phyloP scores from a whole-genome alignment of 92 coral and sea anemone species.

The Phenganax stokvisi region DNA sequence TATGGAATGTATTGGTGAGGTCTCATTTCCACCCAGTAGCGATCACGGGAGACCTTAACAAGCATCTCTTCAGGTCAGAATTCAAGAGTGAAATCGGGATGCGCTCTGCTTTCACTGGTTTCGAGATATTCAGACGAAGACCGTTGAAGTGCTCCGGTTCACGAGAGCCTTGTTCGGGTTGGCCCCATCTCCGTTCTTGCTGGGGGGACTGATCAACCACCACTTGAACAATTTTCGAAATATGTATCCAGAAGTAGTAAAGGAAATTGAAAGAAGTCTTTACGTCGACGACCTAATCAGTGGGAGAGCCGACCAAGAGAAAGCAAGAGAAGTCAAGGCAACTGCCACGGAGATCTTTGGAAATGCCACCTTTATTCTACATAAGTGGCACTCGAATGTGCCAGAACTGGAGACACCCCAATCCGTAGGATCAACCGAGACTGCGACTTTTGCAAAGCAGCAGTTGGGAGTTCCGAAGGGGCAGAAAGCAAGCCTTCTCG shows the following conservation, averaged over 20 bases:
- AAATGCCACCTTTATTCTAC: conserved; percentile 46
- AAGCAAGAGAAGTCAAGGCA: conserved; percentile 47
- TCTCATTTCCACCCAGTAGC: conserved; percentile 31
- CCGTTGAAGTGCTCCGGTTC: conserved; percentile 8
- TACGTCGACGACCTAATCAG: conserved; percentile 61
- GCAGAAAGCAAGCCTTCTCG: conserved; percentile 11
- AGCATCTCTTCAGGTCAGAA: conserved; percentile 30
- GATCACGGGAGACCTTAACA: conserved; percentile 30
- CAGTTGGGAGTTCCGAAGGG: conserved; percentile 41
- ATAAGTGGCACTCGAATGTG: conserved; percentile 61
- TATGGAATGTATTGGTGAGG: conserved; percentile 35
- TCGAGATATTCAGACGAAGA: conserved; percentile 2
- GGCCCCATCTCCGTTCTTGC: conserved; percentile 34
- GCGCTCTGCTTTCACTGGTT: conserved; percentile 19
- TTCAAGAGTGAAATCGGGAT: conserved; percentile 5
- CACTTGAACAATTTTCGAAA: conserved; percentile 40
- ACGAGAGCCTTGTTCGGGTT: neutral
- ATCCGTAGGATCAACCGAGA: conserved; percentile 30
- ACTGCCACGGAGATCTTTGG: conserved; percentile 43
- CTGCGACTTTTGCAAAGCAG: conserved; percentile 51
- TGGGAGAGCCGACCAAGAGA: conserved; percentile 39
- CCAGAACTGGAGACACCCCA: conserved; percentile 44
- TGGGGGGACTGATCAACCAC: conserved; percentile 40
- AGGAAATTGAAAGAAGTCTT: conserved; percentile 46
- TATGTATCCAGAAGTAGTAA: conserved; percentile 30